Evolutionary conservation across 2,113 vertebrate species (phyloP), one percentile per base, ranked within the genome.

Genomic region (Tympanuchus pallidicinctus): DNA sequence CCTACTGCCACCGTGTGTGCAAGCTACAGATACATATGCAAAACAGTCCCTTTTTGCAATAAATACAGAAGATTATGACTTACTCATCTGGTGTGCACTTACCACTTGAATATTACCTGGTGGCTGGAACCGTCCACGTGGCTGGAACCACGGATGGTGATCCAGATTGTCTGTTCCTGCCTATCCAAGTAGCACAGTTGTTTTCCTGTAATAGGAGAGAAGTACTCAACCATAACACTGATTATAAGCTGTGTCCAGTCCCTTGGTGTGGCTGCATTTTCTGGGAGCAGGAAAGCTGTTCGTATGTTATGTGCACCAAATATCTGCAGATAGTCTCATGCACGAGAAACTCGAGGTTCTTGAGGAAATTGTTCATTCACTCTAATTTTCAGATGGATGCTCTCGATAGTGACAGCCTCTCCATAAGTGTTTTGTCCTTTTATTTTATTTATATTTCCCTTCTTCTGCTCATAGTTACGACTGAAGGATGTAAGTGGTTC

Each of bases 211-310:
- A 28, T 28, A 14, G 16, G 16, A 28, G 52, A 54, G 28, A 28
- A 14, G 25, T 64, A 45, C 17, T 92, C 60, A 74, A 14, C 47
- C 21, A 13, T 86, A 47, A 90, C 86, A 89, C 56, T 78, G 60
- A 8, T 89, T 93, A 56, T 4, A 4, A 71, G 66, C 86, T 32
- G 52, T 63, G 69, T 79, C 43, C 54, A 52, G 25, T 87, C 32
- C 76, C 63, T 69, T 61, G 84, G n/a, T 73, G 52, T 63, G 71
- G 43, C 65, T 89, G 52, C 75, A 43, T 70, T 88, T 89, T 85
- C 78, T 93, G 59, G 43, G 67, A 81, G 25, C 54, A 92, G 82
- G 77, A 91, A 91, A 76, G 66, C 54, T 89, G 78, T 88, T 80
- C 63, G 10, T 79, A 70, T 13, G 27, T 69, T 65, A 6, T 36